Percentiles rank a stretch among this genome's conserved stretches.
Evolutionary conservation across 2,888 invertebrate species (phyloP).

Genomic region (Caenorhabditis afra): DNA sequence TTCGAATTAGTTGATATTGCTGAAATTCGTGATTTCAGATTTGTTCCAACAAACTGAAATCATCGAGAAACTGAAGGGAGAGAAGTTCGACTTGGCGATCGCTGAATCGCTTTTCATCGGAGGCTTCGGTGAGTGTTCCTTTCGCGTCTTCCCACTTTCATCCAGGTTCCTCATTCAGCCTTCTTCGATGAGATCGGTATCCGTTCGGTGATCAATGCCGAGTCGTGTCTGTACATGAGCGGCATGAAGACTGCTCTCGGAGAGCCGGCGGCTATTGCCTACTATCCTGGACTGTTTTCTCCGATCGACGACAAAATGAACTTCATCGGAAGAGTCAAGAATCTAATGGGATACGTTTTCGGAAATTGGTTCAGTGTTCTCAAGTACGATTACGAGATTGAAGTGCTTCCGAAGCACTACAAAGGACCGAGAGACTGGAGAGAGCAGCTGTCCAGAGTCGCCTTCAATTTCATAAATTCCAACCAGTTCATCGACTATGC

Average conservation of each 20-base stretch:
- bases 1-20: neutral
- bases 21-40: conserved; percentile 21
- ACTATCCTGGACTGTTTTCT: conserved; percentile 37
- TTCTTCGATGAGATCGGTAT: conserved; percentile 46
- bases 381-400: conserved; percentile 12
- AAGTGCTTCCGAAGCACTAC: conserved; percentile 5
- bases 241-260: conserved; percentile 34
- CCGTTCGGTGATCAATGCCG: conserved; percentile 30
- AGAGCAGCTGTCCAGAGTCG: conserved; percentile 19
- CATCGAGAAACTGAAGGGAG: conserved; percentile 18
- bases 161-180: conserved; percentile 11
- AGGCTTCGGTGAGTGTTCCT: conserved; percentile 42
- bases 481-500: conserved; percentile 58
- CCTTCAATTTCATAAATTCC: conserved; percentile 48
- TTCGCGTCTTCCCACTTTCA: neutral
- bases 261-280: conserved; percentile 36
- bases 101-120: conserved; percentile 34
- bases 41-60: conserved; percentile 31
- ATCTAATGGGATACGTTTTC: conserved; percentile 6
- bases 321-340: conserved; percentile 33
- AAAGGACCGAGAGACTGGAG: conserved; percentile 16
- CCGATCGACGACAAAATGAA: conserved; percentile 19
- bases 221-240: conserved; percentile 25
- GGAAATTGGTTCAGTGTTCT: neutral
- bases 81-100: conserved; percentile 53